Evolutionary conservation across 2,113 vertebrate species (phyloP).

Genomic region (Aldabrachelys gigantea): DNA sequence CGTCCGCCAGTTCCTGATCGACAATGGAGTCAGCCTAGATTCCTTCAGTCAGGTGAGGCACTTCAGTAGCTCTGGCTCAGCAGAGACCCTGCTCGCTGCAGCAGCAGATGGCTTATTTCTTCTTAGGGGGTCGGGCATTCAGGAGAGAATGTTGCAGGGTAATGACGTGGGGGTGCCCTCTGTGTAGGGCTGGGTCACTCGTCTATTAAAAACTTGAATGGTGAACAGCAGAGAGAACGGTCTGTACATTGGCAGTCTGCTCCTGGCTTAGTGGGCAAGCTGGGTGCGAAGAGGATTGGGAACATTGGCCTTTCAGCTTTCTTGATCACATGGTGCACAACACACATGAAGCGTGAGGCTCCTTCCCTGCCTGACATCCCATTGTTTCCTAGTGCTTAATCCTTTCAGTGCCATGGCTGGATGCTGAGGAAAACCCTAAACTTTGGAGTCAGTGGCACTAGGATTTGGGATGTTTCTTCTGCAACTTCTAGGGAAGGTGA

Average conservation of each 20-base stretch:
- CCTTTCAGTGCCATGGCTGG: background rate
- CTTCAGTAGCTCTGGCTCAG: accelerated
- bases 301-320: background rate
- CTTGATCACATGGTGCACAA: background rate
- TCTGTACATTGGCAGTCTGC: background rate
- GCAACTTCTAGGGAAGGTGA: background rate
- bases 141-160: background rate
- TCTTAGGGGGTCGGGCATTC: background rate
- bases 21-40: constrained; percentile 90
- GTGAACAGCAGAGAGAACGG: background rate
- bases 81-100: accelerated
- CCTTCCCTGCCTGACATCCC: background rate
- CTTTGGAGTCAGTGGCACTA: background rate
- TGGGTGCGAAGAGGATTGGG: background rate
- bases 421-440: background rate
- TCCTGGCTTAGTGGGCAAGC: background rate
- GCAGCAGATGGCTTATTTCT: background rate
- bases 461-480: background rate
- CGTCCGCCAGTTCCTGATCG: constrained; percentile 90
- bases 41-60: constrained; percentile 93
- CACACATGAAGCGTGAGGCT: background rate
- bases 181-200: background rate
- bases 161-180: background rate
- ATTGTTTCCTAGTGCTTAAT: background rate
- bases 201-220: background rate